Evolutionary conservation across 2,113 vertebrate species (phyloP), one percentile per base, ranked within the genome.

Genomic region (Ailurus styani): DNA sequence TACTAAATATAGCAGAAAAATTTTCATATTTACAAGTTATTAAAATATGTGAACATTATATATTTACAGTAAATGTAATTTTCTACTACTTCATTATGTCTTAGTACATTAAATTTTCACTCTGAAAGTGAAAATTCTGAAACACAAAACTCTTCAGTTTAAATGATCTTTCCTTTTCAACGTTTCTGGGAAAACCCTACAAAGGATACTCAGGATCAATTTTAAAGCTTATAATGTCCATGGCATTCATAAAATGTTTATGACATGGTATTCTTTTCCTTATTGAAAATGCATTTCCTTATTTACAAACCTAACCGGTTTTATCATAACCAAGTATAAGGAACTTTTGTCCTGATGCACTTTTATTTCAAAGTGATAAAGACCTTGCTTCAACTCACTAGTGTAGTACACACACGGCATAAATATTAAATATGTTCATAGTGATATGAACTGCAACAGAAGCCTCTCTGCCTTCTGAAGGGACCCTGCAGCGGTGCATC

Each of bases 121-220:
- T 66, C 14, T 45, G 86, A 62, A 93, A 78, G 47, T 94, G 34
- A 92, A 87, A 95, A 60, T 78, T 66, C 62, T 91, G 66, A 81
- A 82, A 77, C 0, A 64, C 15, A 87, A 91, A 96, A 60, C 15
- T 60, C 94, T 91, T 64, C 37, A 72, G 4, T 47, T 13, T 87
- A 79, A 96, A 90, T 60, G 77, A 82, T 45, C n/a, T 94, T 92
- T 70, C 18, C 50, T 88, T 14, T 62, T 79, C 57, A 88, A 70
- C 7, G 73, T 91, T 93, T 75, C 57, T 72, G 31, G 37, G 18
- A 92, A 97, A 94, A 97, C 34, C 20, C n/a, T 72, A 52, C 31
- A 55, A 93, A 55, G 20, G 50, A 93, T 45, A 88, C 5, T 64
- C 21, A 81, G 21, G 60, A 90, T n/a, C 29, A 81, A 87, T 89